Evolutionary conservation across 2,797 vertebrate genomes (phyloP).

Genomic region (Tragelaphus eurycerus): DNA sequence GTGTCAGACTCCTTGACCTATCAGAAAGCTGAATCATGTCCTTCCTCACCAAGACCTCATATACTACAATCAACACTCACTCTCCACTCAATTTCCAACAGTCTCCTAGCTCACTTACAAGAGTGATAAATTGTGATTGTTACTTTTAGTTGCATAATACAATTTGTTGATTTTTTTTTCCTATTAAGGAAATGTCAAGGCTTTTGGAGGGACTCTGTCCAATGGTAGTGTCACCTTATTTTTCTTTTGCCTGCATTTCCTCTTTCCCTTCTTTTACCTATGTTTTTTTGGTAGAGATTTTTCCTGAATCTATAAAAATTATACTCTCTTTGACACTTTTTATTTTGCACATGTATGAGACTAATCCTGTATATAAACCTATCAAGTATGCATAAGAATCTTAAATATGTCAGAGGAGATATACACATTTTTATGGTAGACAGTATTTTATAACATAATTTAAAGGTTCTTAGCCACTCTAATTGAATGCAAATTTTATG

Average conservation of each 20-base stretch:
- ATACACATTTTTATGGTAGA: neutral
- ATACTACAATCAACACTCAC: neutral
- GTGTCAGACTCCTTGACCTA: neutral
- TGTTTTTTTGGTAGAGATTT: neutral
- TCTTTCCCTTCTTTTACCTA: neutral
- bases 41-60: neutral
- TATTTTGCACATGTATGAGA: neutral
- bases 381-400: neutral
- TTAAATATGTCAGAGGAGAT: neutral
- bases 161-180: neutral
- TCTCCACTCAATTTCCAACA: neutral
- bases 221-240: neutral
- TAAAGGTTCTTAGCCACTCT: conserved; percentile 8
- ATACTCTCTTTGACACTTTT: neutral
- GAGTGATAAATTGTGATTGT: neutral
- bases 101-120: neutral
- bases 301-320: neutral
- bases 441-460: conserved; percentile 25
- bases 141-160: neutral
- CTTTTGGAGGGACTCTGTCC: neutral
- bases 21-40: neutral
- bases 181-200: neutral
- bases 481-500: conserved; percentile 63
- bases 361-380: neutral
- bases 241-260: neutral